Base-by-base conservation (phyloP, 1,140 invertebrate species). In the Hycleus phaleratus region DNA sequence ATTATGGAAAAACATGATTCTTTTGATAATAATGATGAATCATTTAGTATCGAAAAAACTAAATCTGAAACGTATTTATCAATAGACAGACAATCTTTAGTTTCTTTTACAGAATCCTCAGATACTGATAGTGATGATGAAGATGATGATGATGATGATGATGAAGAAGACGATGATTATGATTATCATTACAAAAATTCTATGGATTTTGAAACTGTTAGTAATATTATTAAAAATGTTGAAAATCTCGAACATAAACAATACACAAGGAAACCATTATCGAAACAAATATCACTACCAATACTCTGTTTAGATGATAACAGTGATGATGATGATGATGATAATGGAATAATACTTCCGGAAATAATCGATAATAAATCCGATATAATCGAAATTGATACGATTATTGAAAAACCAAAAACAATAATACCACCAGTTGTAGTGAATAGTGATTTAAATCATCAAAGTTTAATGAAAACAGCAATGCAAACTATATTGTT, bases 181-280 rank as follows among this genome's bases (percentile, higher is more conserved):
- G 26, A 39, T 42, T 68, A 66, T 38, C 69, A 71, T 38, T 49
- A 52, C 11, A 75, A 70, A 65, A 72, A 66, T 11, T 70, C 72
- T 39, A 66, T 64, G 43, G 68, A 73, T 52, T 62, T 75, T 38
- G 79, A 81, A 63, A 81, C 74, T 39, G 77, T 80, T 3, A 81
- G 78, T 62, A 77, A 76, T 46, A 74, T 81, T 50, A 75, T 81
- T 3, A 74, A 77, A 61, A 78, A 77, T 18, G 77, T 82, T 7
- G 60, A 68, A 52, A 63, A 59, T 42, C 25, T 65, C 38, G 63
- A 67, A 52, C 53, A 42, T 8, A 10, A 50, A 18, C 58, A 49
- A 44, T 26, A 61, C n/a, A 52, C 48, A 26, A 56, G 44, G 43
- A 42, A 46, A 40, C 25, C 44, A 53, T 56, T 63, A 38, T 45